These are phyloP conservation scores for Caenorhabditis japonica DNA, from an alignment of 2,888 invertebrate species.

Conservation along the genomic window DNA sequence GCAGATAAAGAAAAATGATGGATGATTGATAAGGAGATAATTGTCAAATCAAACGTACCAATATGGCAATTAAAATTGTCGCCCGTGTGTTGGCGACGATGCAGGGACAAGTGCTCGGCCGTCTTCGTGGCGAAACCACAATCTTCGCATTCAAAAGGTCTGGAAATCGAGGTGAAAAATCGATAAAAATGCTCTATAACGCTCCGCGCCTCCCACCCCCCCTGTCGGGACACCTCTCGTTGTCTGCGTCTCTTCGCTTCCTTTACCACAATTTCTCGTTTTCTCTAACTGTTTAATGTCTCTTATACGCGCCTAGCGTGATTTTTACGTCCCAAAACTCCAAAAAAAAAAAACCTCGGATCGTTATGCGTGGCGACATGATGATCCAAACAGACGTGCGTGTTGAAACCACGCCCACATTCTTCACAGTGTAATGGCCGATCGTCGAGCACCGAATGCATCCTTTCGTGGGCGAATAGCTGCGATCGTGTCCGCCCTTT, in stretches of 20 bases:
- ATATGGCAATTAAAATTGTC: conserved; percentile 82
- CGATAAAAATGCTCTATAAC: too few species aligned
- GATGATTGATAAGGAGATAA: too few species aligned
- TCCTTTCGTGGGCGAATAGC: conserved; percentile 81
- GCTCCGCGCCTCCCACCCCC: too few species aligned
- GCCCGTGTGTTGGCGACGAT: conserved; percentile 83
- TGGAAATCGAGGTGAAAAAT: conserved; percentile 59
- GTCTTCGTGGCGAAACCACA: conserved; percentile 84
- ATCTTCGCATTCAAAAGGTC: conserved; percentile 82
- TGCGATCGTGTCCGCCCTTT: conserved; percentile 76
- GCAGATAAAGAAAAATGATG: too few species aligned
- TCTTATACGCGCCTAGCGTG: too few species aligned
- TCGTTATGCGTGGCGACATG: conserved; percentile 77
- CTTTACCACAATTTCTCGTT: too few species aligned
- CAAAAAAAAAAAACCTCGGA: too few species aligned
- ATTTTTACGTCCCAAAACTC: too few species aligned
- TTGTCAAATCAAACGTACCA: too few species aligned
- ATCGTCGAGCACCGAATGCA: conserved; percentile 80
- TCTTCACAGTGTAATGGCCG: conserved; percentile 81
- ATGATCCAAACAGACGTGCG: conserved; percentile 81
- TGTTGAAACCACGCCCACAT: conserved; percentile 81
- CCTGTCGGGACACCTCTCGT: too few species aligned
- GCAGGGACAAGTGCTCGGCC: conserved; percentile 82
- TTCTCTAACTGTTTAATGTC: too few species aligned
- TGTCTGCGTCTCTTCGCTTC: too few species aligned